A percentile compares a stretch with the other conserved stretches of the same genome.
Conservation (phyloP, 2,797 vertebrate genomes). For the Ctenopoma kingsleyae region DNA sequence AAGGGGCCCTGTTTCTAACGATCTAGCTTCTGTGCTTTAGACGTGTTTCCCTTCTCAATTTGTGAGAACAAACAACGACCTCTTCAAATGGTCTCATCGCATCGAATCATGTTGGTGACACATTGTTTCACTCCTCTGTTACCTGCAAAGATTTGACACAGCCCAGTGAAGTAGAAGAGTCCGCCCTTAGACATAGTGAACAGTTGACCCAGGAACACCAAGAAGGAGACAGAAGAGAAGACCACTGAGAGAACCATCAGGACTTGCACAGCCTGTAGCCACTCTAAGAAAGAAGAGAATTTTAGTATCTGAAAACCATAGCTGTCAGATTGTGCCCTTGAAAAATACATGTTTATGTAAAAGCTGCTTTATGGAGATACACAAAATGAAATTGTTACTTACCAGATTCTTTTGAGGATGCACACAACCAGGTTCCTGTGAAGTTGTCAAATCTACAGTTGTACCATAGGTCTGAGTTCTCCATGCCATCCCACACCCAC, state of each 20-base stretch:
- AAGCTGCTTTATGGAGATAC: background rate
- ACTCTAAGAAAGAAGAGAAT: constrained; percentile 74
- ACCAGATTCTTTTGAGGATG: constrained; percentile 87
- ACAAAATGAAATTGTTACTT: constrained; percentile 24
- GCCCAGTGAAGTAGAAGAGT: constrained; percentile 92
- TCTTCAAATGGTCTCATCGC: background rate
- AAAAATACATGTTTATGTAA: background rate
- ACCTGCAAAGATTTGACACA: constrained; percentile 93
- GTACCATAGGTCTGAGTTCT: constrained; percentile 91
- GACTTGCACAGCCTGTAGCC: constrained; percentile 91
- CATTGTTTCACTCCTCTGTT: constrained; percentile 38
- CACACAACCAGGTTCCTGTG: constrained; percentile 85
- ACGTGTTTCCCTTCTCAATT: background rate
- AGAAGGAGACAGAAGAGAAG: constrained; percentile 90
- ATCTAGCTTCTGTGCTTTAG: background rate
- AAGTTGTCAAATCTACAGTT: constrained; percentile 86
- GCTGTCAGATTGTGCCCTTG: background rate
- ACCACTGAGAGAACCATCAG: constrained; percentile 91
- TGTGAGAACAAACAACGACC: background rate
- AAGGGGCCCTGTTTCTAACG: background rate
- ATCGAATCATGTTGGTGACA: background rate
- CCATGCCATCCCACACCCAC: constrained; percentile 88
- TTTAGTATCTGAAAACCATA: background rate
- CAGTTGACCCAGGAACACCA: constrained; percentile 92
- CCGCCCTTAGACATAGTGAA: constrained; percentile 91